These are phyloP conservation scores for Venustoraphidia nigricollis DNA, from an alignment of 2,888 invertebrate genomes.

Conservation along the genomic window DNA sequence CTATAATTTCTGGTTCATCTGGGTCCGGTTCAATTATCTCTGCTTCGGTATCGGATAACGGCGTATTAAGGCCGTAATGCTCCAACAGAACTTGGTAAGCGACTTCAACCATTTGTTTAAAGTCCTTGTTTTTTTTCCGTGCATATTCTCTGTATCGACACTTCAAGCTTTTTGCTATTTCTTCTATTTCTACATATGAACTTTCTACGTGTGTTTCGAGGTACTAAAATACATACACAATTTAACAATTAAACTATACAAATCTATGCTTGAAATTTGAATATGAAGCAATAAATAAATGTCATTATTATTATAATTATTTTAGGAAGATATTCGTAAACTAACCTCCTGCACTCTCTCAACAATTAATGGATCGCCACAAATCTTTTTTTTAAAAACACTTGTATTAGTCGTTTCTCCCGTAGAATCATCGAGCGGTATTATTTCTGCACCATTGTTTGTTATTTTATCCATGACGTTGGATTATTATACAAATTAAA, in stretches of 20 bases:
- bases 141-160: constrained; percentile 62
- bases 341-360: constrained; percentile 34
- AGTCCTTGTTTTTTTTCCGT: constrained; percentile 64
- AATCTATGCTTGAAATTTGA: constrained; percentile 3
- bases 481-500: too few relatives aligned
- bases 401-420: too few relatives aligned
- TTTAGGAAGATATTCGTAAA: constrained; percentile 2
- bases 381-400: constrained; percentile 3
- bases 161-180: constrained; percentile 69
- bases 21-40: constrained; percentile 32
- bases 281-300: constrained; percentile 2
- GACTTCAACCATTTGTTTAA: constrained; percentile 59
- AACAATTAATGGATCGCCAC: constrained; percentile 29
- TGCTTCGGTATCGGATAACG: constrained; percentile 39
- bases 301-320: constrained; percentile 1
- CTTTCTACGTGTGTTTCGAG: constrained; percentile 67
- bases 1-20: constrained; percentile 25
- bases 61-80: constrained; percentile 38
- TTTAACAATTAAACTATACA: too few relatives aligned
- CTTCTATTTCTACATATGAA: constrained; percentile 65
- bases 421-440: constrained; percentile 11
- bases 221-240: constrained; percentile 34
- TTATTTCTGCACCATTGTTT: constrained; percentile 14
- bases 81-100: constrained; percentile 60
- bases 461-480: constrained; percentile 14